A percentile compares a stretch with the other conserved stretches of the same genome.
Conservation (phyloP, 2,888 invertebrate genomes). For the Phengaris alcon region DNA sequence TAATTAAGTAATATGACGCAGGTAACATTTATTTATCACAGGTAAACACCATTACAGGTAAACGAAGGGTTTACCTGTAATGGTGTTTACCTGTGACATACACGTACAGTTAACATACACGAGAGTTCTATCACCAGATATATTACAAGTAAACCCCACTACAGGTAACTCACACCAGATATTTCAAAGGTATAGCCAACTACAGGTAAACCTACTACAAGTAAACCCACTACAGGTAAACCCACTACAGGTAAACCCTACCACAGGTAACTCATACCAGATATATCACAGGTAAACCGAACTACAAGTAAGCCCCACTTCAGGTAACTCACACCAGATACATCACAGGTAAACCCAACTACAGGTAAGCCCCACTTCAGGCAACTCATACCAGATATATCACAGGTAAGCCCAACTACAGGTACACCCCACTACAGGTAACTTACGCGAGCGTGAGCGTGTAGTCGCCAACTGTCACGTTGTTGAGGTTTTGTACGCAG, state of each 20-base stretch:
- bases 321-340: not conserved
- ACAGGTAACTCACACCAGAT: not conserved
- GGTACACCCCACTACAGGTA: not conserved
- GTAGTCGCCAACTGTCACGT: constrained; percentile 90
- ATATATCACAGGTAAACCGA: too few species aligned
- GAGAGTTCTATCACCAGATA: too few species aligned
- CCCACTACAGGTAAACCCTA: too few species aligned
- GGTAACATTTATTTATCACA: not conserved
- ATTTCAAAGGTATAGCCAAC: too few species aligned
- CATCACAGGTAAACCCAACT: not conserved
- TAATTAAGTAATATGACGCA: not conserved
- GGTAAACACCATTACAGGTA: not conserved
- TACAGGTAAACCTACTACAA: too few species aligned
- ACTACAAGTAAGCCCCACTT: not conserved
- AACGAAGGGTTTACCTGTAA: too few species aligned
- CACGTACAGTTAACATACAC: too few species aligned
- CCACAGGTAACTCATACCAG: too few species aligned
- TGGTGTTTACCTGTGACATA: too few species aligned
- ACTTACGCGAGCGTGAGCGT: constrained; percentile 82
- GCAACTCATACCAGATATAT: not conserved
- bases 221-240: not conserved
- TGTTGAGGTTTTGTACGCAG: constrained; percentile 96
- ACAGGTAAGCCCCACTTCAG: not conserved
- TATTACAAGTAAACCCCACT: not conserved
- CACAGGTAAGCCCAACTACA: not conserved